These are phyloP conservation scores for Myodes glareolus DNA, from an alignment of 2,113 vertebrate species.

Conservation along the genomic window DNA sequence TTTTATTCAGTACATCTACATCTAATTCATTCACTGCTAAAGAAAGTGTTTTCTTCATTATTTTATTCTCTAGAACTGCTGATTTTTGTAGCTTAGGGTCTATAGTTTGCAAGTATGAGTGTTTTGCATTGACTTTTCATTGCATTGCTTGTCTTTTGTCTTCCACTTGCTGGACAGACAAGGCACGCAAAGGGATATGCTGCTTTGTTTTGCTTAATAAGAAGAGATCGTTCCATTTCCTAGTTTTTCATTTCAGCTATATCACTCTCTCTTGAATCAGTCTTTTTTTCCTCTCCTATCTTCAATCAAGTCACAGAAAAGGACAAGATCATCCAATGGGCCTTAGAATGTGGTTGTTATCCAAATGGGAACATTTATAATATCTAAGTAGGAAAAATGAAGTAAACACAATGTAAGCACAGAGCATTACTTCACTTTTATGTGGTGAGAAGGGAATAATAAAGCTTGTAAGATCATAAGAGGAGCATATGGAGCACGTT, in stretches of 20 bases:
- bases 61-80: neutral
- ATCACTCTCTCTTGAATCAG: slow-evolving; percentile 64
- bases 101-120: neutral
- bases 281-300: slow-evolving; percentile 64
- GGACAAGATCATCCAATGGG: slow-evolving; percentile 53
- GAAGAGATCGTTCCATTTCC: neutral
- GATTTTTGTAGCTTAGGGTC: neutral
- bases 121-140: slow-evolving; percentile 32
- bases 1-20: slow-evolving; percentile 37
- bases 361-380: slow-evolving; percentile 73
- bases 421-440: slow-evolving; percentile 67
- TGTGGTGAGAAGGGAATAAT: slow-evolving; percentile 60
- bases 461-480: slow-evolving; percentile 70
- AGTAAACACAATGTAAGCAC: slow-evolving; percentile 67
- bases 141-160: neutral
- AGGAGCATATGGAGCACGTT: slow-evolving; percentile 36
- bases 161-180: neutral
- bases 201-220: neutral
- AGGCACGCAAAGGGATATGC: neutral
- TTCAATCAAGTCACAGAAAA: slow-evolving; percentile 66
- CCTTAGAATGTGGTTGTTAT: slow-evolving; percentile 70
- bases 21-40: neutral
- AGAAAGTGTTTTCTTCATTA: neutral
- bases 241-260: neutral
- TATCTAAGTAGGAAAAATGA: slow-evolving; percentile 72